Base-by-base conservation (phyloP, 1,140 invertebrate species). In the Glomeris maerens region DNA sequence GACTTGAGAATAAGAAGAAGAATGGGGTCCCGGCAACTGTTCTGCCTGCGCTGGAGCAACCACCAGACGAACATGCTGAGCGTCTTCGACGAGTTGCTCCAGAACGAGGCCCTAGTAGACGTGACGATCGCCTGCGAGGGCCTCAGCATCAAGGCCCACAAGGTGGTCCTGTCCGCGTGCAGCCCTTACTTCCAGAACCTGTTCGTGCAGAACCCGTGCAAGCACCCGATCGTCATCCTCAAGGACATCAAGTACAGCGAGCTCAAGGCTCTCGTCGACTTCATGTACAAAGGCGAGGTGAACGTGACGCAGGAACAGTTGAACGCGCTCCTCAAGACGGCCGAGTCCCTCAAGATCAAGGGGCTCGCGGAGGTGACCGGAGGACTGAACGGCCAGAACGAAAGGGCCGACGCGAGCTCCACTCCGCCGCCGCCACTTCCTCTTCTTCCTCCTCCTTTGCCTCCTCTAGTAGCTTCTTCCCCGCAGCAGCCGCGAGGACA, bases 121-220 rank as follows among this genome's bases (percentile, higher is more conserved):
- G 59, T 61, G 3, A 62, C 60, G 17, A 29, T 62, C 27, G 60
- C 60, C 26, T 61, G 59, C 48, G 60, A 62, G 29, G 60, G 60
- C 7, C 39, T 45, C 17, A 50, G 28, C 28, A 36, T 62, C 14
- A 59, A 58, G 36, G 60, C 60, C 21, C 60, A 62, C 39, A 58
- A 58, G 49, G 28, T 62, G 23, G 56, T 62, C 10, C 49, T 62
- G 26, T 58, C 59, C 2, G 57, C 60, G 10, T 61, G 60, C 27
- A 60, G 59, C 27, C 40, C 58, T 22, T 62, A 59, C 49, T 61
- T 62, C 47, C 52, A 57, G 28, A 83, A 88, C 69, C 67, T 93
- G 51, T 91, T 93, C 71, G 84, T 90, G 72, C 78, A 80, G 52
- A 86, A 85, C 60, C 86, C 85, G 52, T 81, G 82, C 61, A 78